phyloP scores from a whole-genome alignment of 2,113 vertebrate genomes.

The Tragelaphus imberbis region DNA sequence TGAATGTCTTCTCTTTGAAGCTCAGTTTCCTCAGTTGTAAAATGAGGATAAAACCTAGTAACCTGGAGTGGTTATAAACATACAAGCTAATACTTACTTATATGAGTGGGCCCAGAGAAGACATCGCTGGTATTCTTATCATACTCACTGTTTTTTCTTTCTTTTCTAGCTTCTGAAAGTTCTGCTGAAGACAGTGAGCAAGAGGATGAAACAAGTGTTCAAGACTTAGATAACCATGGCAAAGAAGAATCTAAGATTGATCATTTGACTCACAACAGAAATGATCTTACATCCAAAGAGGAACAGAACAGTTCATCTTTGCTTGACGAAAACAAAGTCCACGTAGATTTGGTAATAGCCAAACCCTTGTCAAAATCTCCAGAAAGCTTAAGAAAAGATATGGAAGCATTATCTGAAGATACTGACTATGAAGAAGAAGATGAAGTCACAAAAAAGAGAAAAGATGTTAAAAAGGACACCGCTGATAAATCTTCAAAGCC shows the following conservation, averaged over 20 bases:
- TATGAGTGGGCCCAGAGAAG: background rate
- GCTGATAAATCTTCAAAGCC: conserved; percentile 84
- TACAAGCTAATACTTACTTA: background rate
- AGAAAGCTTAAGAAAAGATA: conserved; percentile 81
- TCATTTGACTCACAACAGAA: conserved; percentile 74
- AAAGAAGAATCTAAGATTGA: conserved; percentile 80
- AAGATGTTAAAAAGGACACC: conserved; percentile 81
- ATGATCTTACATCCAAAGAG: conserved; percentile 75
- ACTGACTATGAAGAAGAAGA: conserved; percentile 84
- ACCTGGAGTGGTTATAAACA: background rate
- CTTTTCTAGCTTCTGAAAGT: conserved; percentile 89
- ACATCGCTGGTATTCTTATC: background rate
- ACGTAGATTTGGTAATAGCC: conserved; percentile 62
- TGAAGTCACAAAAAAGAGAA: conserved; percentile 84
- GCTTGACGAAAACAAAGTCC: conserved; percentile 75
- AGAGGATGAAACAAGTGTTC: conserved; percentile 83
- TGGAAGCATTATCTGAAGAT: conserved; percentile 80
- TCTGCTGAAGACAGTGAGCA: conserved; percentile 92
- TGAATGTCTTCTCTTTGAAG: background rate
- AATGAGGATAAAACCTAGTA: background rate
- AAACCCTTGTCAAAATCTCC: conserved; percentile 75
- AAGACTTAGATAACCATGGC: conserved; percentile 73
- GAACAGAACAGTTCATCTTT: conserved; percentile 73
- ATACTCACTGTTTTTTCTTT: background rate
- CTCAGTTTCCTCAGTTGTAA: background rate